These are phyloP conservation scores for Ctena decussata DNA, from an alignment of 2,888 invertebrate genomes.

Conservation along the genomic window DNA sequence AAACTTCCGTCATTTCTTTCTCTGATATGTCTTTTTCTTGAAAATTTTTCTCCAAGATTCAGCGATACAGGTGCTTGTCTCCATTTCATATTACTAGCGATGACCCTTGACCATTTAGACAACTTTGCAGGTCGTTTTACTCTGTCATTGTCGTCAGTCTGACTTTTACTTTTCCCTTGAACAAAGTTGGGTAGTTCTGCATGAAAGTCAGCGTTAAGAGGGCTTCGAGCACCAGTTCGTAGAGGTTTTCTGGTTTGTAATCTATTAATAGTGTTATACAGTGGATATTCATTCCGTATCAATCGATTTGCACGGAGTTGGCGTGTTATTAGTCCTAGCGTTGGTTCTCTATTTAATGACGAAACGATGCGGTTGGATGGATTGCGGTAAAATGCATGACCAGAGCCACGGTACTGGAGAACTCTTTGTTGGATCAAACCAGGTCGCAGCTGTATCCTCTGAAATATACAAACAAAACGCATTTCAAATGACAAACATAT, in stretches of 20 bases:
- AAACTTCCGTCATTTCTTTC: not conserved
- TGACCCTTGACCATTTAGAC: not conserved
- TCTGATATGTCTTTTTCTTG: not conserved
- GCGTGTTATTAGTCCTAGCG: too few relatives aligned
- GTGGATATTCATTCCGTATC: not conserved
- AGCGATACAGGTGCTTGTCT: not conserved
- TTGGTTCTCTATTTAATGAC: not conserved
- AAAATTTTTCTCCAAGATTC: not conserved
- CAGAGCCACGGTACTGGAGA: not conserved
- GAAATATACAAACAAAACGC: not conserved
- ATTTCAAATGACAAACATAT: not conserved
- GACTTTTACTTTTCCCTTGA: too few relatives aligned
- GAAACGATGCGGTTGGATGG: not conserved
- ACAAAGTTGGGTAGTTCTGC: too few relatives aligned
- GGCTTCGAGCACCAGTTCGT: not conserved
- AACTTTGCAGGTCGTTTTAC: not conserved
- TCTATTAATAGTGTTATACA: not conserved
- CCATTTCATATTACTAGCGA: not conserved
- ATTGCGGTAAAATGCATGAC: not conserved
- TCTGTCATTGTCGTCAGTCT: not conserved
- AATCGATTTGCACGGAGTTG: not conserved
- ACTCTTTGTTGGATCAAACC: not conserved
- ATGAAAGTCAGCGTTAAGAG: not conserved
- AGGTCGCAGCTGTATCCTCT: not conserved
- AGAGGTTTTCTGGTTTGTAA: not conserved